Conservation (phyloP, 2,888 invertebrate species). For the Sthenelais limicola region DNA sequence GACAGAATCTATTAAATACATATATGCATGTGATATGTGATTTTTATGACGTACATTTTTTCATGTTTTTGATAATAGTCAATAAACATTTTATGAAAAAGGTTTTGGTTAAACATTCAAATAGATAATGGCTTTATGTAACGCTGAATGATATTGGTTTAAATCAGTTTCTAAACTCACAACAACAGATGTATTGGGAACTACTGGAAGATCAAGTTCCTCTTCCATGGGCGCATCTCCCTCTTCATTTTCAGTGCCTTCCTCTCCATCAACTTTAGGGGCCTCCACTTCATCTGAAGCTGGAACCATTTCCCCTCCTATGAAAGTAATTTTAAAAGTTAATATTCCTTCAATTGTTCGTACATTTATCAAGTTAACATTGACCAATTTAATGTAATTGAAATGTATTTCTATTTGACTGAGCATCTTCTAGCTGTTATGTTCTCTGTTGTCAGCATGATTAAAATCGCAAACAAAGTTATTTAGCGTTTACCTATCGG, state of each 20-base stretch:
- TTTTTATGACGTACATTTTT: background rate
- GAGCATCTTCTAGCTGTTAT: background rate
- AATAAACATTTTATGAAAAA: no score
- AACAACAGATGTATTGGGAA: slow-evolving; percentile 4
- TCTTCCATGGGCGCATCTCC: background rate
- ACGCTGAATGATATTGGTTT: no score
- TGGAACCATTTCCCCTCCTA: no score
- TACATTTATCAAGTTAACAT: no score
- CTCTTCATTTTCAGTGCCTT: background rate
- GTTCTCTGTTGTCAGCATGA: background rate
- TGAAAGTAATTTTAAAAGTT: no score
- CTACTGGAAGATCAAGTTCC: background rate
- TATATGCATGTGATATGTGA: background rate
- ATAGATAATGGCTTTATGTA: no score
- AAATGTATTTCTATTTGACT: background rate
- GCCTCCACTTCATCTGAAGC: background rate
- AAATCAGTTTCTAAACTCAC: no score
- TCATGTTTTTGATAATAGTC: no score
- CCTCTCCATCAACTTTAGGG: background rate
- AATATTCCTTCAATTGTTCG: no score
- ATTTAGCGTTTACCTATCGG: background rate
- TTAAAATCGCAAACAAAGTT: background rate
- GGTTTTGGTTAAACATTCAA: no score
- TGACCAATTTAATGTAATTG: no score
- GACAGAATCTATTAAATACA: background rate